phyloP scores from a whole-genome alignment of 2,797 vertebrate species.

The Sebastes taczanowskii region DNA sequence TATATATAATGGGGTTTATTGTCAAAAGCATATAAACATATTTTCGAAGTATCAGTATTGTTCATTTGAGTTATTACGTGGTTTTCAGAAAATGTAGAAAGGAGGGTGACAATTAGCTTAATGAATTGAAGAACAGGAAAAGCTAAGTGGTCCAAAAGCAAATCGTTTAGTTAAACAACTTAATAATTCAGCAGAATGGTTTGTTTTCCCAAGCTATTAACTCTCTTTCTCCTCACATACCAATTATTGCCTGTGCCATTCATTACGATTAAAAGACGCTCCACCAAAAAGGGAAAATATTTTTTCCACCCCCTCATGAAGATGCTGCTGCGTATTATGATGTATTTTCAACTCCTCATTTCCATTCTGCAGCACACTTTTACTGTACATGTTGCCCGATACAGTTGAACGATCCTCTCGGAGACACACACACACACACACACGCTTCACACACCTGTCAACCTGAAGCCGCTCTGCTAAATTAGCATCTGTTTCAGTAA shows the following conservation, averaged over 20 bases:
- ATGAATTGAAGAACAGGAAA: constrained; percentile 27
- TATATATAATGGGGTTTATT: constrained; percentile 6
- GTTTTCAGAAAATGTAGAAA: background rate
- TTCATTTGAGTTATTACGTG: constrained; percentile 1
- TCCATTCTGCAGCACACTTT: background rate
- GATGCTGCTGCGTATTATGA: constrained; percentile 13
- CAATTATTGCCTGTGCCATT: constrained; percentile 28
- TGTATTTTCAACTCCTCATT: constrained; percentile 9
- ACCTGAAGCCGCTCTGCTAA: constrained; percentile 62
- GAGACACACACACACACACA: constrained; percentile 18
- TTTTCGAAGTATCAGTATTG: background rate
- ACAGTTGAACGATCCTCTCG: background rate
- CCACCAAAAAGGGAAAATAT: background rate
- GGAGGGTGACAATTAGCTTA: background rate
- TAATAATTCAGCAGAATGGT: constrained; percentile 36
- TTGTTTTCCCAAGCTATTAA: constrained; percentile 37
- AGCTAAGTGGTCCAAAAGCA: constrained; percentile 19
- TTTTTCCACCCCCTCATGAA: background rate
- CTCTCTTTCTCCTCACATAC: constrained; percentile 17
- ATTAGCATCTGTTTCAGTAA: constrained; percentile 82
- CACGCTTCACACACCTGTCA: constrained; percentile 62
- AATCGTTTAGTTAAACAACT: constrained; percentile 36
- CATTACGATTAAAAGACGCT: constrained; percentile 34
- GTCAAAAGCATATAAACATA: background rate
- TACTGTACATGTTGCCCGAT: background rate